These are phyloP conservation scores for Jordanella pulchra DNA, from an alignment of 2,797 vertebrate genomes.

Conservation along the genomic window DNA sequence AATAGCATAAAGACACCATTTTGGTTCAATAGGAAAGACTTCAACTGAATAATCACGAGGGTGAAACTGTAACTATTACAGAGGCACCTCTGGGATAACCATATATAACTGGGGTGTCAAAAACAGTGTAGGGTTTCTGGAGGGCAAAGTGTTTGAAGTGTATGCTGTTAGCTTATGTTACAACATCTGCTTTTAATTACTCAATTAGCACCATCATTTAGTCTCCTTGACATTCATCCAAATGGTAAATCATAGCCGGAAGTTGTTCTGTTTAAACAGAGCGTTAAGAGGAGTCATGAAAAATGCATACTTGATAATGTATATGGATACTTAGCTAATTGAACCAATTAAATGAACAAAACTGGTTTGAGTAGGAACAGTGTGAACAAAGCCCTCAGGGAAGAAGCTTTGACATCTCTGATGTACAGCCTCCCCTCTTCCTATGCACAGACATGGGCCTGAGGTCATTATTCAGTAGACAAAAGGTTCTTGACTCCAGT, in stretches of 20 bases:
- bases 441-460: constrained; percentile 66
- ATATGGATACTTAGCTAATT: constrained; percentile 84
- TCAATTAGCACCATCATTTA: constrained; percentile 85
- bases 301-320: constrained; percentile 80
- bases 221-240: constrained; percentile 81
- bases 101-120: constrained; percentile 84
- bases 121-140: constrained; percentile 82
- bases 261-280: constrained; percentile 78
- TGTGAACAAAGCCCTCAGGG: constrained; percentile 64
- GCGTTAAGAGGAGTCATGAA: constrained; percentile 81
- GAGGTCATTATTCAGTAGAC: constrained; percentile 77
- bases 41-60: constrained; percentile 86
- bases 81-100: constrained; percentile 84
- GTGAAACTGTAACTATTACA: constrained; percentile 87
- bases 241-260: constrained; percentile 83
- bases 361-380: constrained; percentile 72
- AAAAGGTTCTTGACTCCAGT: constrained; percentile 75
- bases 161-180: constrained; percentile 80
- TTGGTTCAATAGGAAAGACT: constrained; percentile 84
- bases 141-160: constrained; percentile 82
- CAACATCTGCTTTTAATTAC: constrained; percentile 87
- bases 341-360: constrained; percentile 79
- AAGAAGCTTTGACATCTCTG: constrained; percentile 75
- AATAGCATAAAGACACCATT: constrained; percentile 84
- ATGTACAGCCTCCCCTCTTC: constrained; percentile 76